These are phyloP conservation scores for Nemotelus pantherinus DNA, from an alignment of 2,888 invertebrate species.

Conservation along the genomic window DNA sequence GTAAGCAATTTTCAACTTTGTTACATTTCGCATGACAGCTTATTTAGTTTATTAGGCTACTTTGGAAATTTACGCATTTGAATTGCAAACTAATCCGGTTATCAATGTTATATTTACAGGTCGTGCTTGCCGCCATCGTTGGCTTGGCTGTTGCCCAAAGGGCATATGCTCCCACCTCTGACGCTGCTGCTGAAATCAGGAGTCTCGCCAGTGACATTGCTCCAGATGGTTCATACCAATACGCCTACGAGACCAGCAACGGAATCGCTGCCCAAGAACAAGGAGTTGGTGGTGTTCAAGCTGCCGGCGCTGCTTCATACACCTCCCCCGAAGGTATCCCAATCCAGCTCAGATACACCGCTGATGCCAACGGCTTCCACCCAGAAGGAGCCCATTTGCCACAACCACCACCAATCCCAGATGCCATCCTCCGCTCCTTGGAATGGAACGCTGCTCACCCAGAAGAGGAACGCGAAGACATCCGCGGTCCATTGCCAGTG, in stretches of 20 bases:
- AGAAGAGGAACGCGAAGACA: slow-evolving; percentile 30
- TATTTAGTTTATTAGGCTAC: background rate
- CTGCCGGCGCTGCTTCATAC: slow-evolving; percentile 63
- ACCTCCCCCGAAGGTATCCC: slow-evolving; percentile 67
- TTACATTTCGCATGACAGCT: background rate
- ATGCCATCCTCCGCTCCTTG: slow-evolving; percentile 50
- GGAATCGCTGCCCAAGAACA: slow-evolving; percentile 36
- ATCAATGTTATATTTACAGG: slow-evolving; percentile 14
- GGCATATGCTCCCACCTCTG: background rate
- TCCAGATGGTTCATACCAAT: slow-evolving; percentile 36
- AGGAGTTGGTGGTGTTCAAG: slow-evolving; percentile 34
- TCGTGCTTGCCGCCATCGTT: slow-evolving; percentile 24
- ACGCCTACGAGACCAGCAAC: slow-evolving; percentile 33
- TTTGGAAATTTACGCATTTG: background rate
- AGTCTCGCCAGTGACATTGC: slow-evolving; percentile 28
- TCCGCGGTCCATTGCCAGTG: background rate
- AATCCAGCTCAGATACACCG: slow-evolving; percentile 62
- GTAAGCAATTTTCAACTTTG: slow-evolving; percentile 10
- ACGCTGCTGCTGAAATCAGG: slow-evolving; percentile 37
- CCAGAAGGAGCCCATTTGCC: slow-evolving; percentile 36
- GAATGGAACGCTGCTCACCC: slow-evolving; percentile 41
- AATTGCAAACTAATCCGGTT: background rate
- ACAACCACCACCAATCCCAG: slow-evolving; percentile 36
- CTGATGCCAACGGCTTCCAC: slow-evolving; percentile 38
- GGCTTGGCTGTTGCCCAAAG: slow-evolving; percentile 34